Base-by-base conservation (phyloP, 2,888 invertebrate species). In the Scaeva pyrastri region DNA sequence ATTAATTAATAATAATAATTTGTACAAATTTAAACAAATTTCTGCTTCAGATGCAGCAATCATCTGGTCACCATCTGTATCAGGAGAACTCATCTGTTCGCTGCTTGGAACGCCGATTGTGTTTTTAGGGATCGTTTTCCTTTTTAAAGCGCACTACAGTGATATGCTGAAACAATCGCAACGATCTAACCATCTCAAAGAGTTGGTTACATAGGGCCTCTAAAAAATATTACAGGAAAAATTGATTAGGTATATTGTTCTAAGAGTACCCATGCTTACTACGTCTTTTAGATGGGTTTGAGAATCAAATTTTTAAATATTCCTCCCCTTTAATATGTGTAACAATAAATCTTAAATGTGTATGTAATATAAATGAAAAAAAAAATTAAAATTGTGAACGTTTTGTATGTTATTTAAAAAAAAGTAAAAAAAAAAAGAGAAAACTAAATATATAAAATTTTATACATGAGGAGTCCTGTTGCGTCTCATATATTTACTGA, bases 11-110 rank as follows among this genome's bases (percentile, higher is more conserved):
- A 3, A 14, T 19, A 50, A 31, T 8, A 10, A 2, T 14, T 39
- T 10, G 8, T 36, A n/a, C 31, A 8, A 52, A 66, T 41, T 8
- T 12, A 10, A 21, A 50, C 2, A 0, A 8, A 14, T 52, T 26
- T 52, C 14, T 41, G 21, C 31, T 64, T 31, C 88, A 94, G 87
- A 82, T 75, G 94, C 93, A 88, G 90, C 91, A 74, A 90, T 94
- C 77, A 88, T 92, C 26, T 94, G 94, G 94, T 92, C 93, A 73
- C 94, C 94, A n/a, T 93, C 93, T 16, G 92, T 94, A 72, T 94
- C 94, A 6, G 94, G 94, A n/a, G 95, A 94, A 89, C 90, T 94
- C 23, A 94, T 95, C 75, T 94, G 94, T 89, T 94, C 94, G 0
- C 90, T 94, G 31, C 90, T 94, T 23, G 94, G 94, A 77, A 92